Base-by-base conservation (phyloP, 1,140 invertebrate genomes). In the Drosophila fuyamai region DNA sequence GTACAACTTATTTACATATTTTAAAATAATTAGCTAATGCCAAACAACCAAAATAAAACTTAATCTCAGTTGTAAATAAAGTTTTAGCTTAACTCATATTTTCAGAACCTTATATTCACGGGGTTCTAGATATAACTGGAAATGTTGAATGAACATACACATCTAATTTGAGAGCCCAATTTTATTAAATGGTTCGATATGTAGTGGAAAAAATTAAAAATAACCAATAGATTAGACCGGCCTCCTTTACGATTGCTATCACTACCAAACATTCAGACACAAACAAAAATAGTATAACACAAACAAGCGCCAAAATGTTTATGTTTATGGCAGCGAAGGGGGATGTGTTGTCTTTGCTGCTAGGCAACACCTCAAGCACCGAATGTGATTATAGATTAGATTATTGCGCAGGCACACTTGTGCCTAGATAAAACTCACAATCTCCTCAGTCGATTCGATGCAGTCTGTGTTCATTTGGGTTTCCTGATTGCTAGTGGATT, bases 361-460 rank as follows among this genome's bases (percentile, higher is more conserved):
- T 70, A 77, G 44, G 75, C 74, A 77, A 77, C 75, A 47, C 38
- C 41, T 40, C 43, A 47, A 29, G 56, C 73, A 48, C 10, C 62
- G 48, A 66, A 46, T 43, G 55, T 60, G 74, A 76, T 76, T 74
- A 61, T 61, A 79, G 74, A 76, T 76, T 62, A 74, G 76, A 79
- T 60, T 80, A 72, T 18, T 14, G 44, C 43, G 41, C 40, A 50
- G 32, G 40, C 61, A 38, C 38, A 50, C 43, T 57, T 29, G 58
- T 16, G 46, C 23, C 48, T 9, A 48, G 23, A 44, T 18, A 47
- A 51, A 57, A 86, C 82, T 86, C 27, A 86, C 82, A 70, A 86
- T 86, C 40, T 86, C 79, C 44, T 78, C 68, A 16, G 68, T 54
- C 16, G 51, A 40, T 27, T 72, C 58, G 16, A 46, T 13, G 35